phyloP scores from a whole-genome alignment of 1,140 invertebrate genomes.

The Calephelis virginiensis region DNA sequence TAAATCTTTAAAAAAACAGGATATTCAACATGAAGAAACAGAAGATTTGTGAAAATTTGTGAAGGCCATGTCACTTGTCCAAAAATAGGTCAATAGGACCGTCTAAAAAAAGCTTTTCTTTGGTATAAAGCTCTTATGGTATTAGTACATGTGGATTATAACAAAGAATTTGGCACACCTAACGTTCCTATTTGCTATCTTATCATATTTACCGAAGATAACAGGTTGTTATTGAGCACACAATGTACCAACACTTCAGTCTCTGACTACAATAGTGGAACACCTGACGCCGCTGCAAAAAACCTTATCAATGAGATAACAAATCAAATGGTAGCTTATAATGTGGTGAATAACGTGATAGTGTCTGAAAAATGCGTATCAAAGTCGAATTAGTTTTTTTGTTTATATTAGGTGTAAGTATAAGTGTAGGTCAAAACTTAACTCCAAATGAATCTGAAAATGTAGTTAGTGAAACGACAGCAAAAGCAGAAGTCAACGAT shows the following conservation, averaged over 20 bases:
- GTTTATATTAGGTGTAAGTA: slow-evolving; percentile 56
- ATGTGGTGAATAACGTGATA: slow-evolving; percentile 47
- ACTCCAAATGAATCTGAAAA: slow-evolving; percentile 46
- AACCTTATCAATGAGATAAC: slow-evolving; percentile 51
- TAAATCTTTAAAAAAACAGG: too few species aligned
- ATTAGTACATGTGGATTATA: slow-evolving; percentile 55
- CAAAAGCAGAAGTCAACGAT: slow-evolving; percentile 32
- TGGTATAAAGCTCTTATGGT: slow-evolving; percentile 12
- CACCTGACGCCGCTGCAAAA: slow-evolving; percentile 58
- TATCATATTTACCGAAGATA: slow-evolving; percentile 69
- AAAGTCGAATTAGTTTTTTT: slow-evolving; percentile 58
- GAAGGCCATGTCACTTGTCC: background rate
- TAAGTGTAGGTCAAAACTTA: slow-evolving; percentile 56
- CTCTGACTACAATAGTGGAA: slow-evolving; percentile 50
- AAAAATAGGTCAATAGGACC: background rate
- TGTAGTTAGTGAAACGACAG: slow-evolving; percentile 43
- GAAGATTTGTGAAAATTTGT: too few species aligned
- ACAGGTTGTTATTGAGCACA: slow-evolving; percentile 65
- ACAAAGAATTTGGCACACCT: slow-evolving; percentile 77
- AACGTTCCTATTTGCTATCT: slow-evolving; percentile 73
- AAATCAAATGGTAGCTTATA: slow-evolving; percentile 44
- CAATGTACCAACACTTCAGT: slow-evolving; percentile 59
- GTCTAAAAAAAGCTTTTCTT: background rate
- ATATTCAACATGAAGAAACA: too few species aligned
- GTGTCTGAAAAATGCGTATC: slow-evolving; percentile 59